Base-by-base conservation (phyloP, 2,113 vertebrate species). In the Oncorhynchus gorbuscha region DNA sequence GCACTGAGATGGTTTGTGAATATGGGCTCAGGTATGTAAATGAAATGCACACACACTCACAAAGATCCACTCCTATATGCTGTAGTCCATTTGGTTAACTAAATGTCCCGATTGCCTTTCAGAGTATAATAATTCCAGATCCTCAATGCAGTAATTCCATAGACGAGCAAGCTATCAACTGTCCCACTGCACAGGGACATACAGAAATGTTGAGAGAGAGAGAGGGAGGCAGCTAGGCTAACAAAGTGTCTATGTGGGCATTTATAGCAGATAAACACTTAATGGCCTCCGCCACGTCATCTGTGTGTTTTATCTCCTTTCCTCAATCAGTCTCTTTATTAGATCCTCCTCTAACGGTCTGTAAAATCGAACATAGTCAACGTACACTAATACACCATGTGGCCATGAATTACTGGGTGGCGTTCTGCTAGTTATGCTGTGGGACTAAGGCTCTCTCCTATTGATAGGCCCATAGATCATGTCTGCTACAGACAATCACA, bases 381-480 rank as follows among this genome's bases (percentile, higher is more conserved):
- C 79, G 77, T 78, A 78, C 81, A 76, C 81, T 88, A 80, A 79
- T 85, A 80, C 13, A 58, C 80, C 86, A 79, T 80, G 86, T 85
- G 87, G 78, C 71, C 73, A 75, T 72, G 83, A 81, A 86, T 85
- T 86, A 81, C 77, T 72, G 80, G 5, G 51, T 55, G 51, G 51
- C 51, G 51, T 55, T 83, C 73, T 76, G 79, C 75, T 86, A 83
- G n/a, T 86, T 78, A 76, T 61, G 73, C 79, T 9, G 82, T 72
- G 72, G 71, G 82, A 76, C 83, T 85, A 84, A 87, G 84, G 85
- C 89, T 82, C 84, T 61, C 77, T 79, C 76, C 78, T 77, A 83
- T 84, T 90, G 90, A 91, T 91, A 79, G 87, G 75, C 83, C 45
- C 84, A 89, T 90, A 84, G 79, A 89, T 88, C 87, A 90, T 81